A percentile compares a stretch with the other conserved stretches of the same genome.
phyloP scores from a whole-genome alignment of 1,140 invertebrate genomes.

The Drosophila quadrilineata region DNA sequence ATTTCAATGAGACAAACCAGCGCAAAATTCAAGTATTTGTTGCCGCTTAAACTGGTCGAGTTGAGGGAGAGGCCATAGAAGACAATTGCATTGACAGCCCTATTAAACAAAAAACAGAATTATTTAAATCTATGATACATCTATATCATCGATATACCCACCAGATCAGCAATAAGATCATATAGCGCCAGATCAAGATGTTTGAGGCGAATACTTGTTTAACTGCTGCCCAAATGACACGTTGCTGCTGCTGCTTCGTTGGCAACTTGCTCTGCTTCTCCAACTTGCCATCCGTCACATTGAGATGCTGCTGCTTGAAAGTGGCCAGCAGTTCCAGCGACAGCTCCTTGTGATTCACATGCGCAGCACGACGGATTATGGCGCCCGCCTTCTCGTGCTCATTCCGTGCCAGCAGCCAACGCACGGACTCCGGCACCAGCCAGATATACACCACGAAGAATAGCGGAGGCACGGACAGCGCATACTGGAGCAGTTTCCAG shows the following conservation, averaged over 20 bases:
- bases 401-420: constrained; percentile 84
- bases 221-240: constrained; percentile 75
- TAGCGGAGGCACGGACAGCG: constrained; percentile 83
- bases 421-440: constrained; percentile 85
- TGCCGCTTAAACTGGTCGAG: constrained; percentile 85
- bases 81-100: constrained; percentile 87
- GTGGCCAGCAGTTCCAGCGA: constrained; percentile 81
- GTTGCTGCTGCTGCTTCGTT: constrained; percentile 15
- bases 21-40: constrained; percentile 85
- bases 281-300: background rate
- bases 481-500: constrained; percentile 84
- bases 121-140: background rate
- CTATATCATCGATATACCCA: constrained; percentile 43
- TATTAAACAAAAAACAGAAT: constrained; percentile 49
- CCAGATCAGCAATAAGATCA: constrained; percentile 83
- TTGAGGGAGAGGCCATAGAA: constrained; percentile 89
- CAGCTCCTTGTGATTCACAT: constrained; percentile 82
- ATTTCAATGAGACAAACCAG: constrained; percentile 85
- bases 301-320: constrained; percentile 57
- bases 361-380: constrained; percentile 83
- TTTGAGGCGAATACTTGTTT: constrained; percentile 82
- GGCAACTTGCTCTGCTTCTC: background rate
- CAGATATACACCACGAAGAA: constrained; percentile 84
- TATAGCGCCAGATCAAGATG: constrained; percentile 81
- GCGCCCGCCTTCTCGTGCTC: constrained; percentile 82